phyloP scores from a whole-genome alignment of 92 coral and sea anemone genomes.

The Epizoanthus scotinus region DNA sequence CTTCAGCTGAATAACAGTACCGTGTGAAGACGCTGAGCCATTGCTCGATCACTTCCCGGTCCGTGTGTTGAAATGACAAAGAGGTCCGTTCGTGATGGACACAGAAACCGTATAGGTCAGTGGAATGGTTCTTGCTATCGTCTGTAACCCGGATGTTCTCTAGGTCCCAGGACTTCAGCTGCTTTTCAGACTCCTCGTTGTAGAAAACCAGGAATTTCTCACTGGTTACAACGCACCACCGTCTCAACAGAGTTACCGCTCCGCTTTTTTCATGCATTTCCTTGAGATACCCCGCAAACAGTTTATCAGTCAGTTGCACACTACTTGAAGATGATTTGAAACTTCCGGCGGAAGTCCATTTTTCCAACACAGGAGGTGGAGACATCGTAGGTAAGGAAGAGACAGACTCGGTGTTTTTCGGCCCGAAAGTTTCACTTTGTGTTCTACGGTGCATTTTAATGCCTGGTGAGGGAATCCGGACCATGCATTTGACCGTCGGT shows the following conservation, averaged over 20 bases:
- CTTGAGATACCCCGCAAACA: constrained; percentile 78
- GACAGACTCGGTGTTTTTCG: constrained; percentile 33
- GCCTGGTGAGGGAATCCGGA: constrained; percentile 76
- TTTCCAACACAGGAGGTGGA: constrained; percentile 10
- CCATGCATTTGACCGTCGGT: constrained; percentile 48
- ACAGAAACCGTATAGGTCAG: constrained; percentile 66
- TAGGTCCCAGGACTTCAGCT: constrained; percentile 67
- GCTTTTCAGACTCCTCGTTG: constrained; percentile 64
- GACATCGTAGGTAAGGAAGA: constrained; percentile 32
- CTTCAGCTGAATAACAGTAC: constrained; percentile 56
- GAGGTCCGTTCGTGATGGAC: constrained; percentile 48
- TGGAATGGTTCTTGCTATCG: constrained; percentile 53
- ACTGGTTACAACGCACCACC: constrained; percentile 91
- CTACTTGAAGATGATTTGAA: constrained; percentile 22
- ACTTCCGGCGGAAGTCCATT: constrained; percentile 27
- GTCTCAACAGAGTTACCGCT: constrained; percentile 59
- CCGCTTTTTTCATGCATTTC: constrained; percentile 61
- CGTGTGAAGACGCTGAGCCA: constrained; percentile 83
- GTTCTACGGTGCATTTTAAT: constrained; percentile 65
- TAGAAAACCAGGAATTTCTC: constrained; percentile 75
- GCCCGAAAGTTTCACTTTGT: constrained; percentile 71
- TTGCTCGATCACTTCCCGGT: constrained; percentile 62
- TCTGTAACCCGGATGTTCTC: constrained; percentile 59
- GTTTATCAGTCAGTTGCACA: constrained; percentile 59
- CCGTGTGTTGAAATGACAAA: constrained; percentile 43